Evolutionary conservation across 2,888 invertebrate species (phyloP), one percentile per base, ranked within the genome.

Genomic region (Sarcophaga rosellei): DNA sequence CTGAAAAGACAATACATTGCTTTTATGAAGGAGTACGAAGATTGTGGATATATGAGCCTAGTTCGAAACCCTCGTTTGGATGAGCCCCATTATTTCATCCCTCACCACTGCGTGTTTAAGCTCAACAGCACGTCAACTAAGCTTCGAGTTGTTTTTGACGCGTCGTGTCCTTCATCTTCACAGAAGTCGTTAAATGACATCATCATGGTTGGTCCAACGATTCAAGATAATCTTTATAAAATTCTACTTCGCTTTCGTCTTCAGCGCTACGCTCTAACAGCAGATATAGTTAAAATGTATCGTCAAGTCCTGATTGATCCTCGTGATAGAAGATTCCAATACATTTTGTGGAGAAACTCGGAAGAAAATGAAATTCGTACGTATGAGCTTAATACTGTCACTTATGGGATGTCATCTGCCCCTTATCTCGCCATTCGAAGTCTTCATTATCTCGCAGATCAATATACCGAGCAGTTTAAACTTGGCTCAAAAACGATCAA

Each of bases 31-130:
- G 88, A 89, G 61, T 88, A 88, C 61, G 76, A 86, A 72, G 17
- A 74, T 87, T 74, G 89, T 95, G 95, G 79, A 92, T 94, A 57
- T 94, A 93, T 88, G 84, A 65, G 69, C 17, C 57, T 76, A 1
- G 76, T 83, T 25, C 63, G 11, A 3, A 63, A 4, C 11, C n/a
- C 20, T n/a, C 47, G 47, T 12, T 47, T 47, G 15, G 47, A 47
- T 15, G 12, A 47, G 47, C 47, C 47, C 15, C 12, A 53, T 20
- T 11, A 63, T 75, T 44, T 59, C 81, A 20, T 82, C 74, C 6
- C 84, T 72, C 47, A 65, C 72, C 17, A 84, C 81, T 72, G 72
- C 47, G 47, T 47, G 4, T 47, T 47, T 15, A 47, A 47, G 15
- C 47, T 47, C 10, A 47, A 47, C 15, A 47, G 47, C 12, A 47